A percentile compares a stretch with the other conserved stretches of the same genome.
Conservation (phyloP, 2,797 vertebrate genomes). For the Chelmon rostratus region DNA sequence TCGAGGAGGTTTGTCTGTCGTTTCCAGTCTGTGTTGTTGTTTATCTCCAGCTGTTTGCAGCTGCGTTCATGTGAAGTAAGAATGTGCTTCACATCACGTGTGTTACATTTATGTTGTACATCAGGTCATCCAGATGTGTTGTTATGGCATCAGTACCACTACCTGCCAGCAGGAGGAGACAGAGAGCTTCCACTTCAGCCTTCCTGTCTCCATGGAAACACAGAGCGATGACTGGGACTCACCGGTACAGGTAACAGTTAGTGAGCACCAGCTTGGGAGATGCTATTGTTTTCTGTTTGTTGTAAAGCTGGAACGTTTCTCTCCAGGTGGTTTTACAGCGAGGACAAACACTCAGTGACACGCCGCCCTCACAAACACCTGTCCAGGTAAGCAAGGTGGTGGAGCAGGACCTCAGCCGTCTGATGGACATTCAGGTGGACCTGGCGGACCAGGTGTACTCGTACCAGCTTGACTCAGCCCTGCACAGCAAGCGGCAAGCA, state of each 20-base stretch:
- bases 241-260: constrained; percentile 75
- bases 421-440: constrained; percentile 86
- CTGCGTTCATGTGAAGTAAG: too few species aligned
- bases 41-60: not conserved
- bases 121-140: constrained; percentile 87
- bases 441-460: constrained; percentile 88
- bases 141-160: constrained; percentile 72
- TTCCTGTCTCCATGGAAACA: constrained; percentile 82
- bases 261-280: not conserved
- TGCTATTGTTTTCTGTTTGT: not conserved
- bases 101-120: not conserved
- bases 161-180: constrained; percentile 76
- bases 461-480: constrained; percentile 83
- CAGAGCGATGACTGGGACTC: constrained; percentile 88
- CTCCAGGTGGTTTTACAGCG: constrained; percentile 35
- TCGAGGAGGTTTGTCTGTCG: constrained; percentile 80
- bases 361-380: constrained; percentile 6
- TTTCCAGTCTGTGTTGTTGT: not conserved
- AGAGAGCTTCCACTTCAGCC: constrained; percentile 82
- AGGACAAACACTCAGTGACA: not conserved
- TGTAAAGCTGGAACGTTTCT: not conserved
- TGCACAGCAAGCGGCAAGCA: constrained; percentile 56
- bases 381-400: constrained; percentile 46
- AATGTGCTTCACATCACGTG: not conserved
- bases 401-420: constrained; percentile 75